Evolutionary conservation across 2,888 invertebrate genomes (phyloP), one percentile per base, ranked within the genome.

Genomic region (Parnassius mnemosyne): DNA sequence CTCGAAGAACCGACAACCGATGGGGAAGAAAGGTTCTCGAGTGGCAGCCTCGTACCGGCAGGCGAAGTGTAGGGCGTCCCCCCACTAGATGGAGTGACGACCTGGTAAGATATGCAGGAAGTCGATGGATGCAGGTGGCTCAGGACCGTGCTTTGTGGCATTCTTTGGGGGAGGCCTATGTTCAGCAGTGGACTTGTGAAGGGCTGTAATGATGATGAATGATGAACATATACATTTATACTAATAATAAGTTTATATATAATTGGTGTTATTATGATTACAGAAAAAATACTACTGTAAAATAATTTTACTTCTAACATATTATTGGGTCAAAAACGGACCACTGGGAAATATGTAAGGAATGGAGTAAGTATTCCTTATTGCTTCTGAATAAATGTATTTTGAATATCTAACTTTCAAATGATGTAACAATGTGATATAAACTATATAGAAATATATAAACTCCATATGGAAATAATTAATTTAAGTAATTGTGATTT

Each of bases 401-500:
- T 46, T 46, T 11, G 12, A 46, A 46, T 46, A 5, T 12, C 7
- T 12, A 12, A 46, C 12, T 46, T 5, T 49, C 16, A 49, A 13
- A 9, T 46, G 5, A 44, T 46, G 46, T 44, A 55, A 66, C 58
- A 69, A 61, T 61, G 65, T 66, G 71, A 70, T 67, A 69, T 60
- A 62, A 70, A 66, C 65, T 49, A 49, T 49, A 55, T 61, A 34
- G 34, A 34, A 34, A 66, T 65, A 65, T 54, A 71, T 63, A 55
- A 55, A 49, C 13, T 9, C 13, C 1, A 3, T 53, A 49, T 12
- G 11, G 65, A 53, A 65, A 67, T 68, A 67, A 66, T 60, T 68
- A 16, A 50, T 68, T 69, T 69, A 72, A 47, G 65, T 65, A 53
- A 67, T 65, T 61, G 67, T 71, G 69, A 75, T 75, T 81, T 80